phyloP scores from a whole-genome alignment of 2,797 vertebrate species.

The Ctenochaetus hawaiiensis region DNA sequence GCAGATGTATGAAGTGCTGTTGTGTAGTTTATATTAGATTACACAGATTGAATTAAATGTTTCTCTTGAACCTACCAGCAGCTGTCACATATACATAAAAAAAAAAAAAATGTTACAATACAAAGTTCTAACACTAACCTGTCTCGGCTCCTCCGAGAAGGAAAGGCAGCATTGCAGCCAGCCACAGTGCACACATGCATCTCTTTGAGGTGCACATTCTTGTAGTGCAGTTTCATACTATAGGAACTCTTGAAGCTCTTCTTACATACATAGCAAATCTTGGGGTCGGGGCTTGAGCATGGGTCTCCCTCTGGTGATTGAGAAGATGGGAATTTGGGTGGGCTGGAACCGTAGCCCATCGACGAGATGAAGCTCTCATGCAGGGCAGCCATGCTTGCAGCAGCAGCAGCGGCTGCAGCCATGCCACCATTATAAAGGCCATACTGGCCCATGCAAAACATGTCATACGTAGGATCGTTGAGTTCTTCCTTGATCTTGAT shows the following conservation, averaged over 20 bases:
- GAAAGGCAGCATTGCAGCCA: slow-evolving; percentile 98
- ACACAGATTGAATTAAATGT: slow-evolving; percentile 18
- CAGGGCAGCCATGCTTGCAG: slow-evolving; percentile 96
- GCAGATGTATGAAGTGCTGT: not conserved
- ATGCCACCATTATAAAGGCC: slow-evolving; percentile 95
- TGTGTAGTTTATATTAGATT: not conserved
- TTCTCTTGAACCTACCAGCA: slow-evolving; percentile 65
- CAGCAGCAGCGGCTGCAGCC: slow-evolving; percentile 90
- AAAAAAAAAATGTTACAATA: slow-evolving; percentile 21
- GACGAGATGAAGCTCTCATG: slow-evolving; percentile 97
- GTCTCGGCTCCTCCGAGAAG: slow-evolving; percentile 98
- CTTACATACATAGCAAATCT: slow-evolving; percentile 99
- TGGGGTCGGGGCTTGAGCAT: slow-evolving; percentile 96
- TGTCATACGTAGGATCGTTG: slow-evolving; percentile 96
- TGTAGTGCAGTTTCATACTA: slow-evolving; percentile 99
- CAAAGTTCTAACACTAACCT: slow-evolving; percentile 89
- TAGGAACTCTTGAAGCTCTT: slow-evolving; percentile 99
- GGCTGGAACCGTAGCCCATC: slow-evolving; percentile 94
- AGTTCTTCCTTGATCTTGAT: slow-evolving; percentile 99
- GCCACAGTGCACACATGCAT: slow-evolving; percentile 99
- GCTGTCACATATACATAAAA: slow-evolving; percentile 33
- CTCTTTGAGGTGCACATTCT: slow-evolving; percentile 99
- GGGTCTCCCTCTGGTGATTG: slow-evolving; percentile 94
- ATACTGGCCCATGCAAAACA: slow-evolving; percentile 99
- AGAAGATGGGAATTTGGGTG: slow-evolving; percentile 92